Evolutionary conservation across 2,888 invertebrate genomes (phyloP), one percentile per base, ranked within the genome.

Genomic region (Xestia c-nigrum): DNA sequence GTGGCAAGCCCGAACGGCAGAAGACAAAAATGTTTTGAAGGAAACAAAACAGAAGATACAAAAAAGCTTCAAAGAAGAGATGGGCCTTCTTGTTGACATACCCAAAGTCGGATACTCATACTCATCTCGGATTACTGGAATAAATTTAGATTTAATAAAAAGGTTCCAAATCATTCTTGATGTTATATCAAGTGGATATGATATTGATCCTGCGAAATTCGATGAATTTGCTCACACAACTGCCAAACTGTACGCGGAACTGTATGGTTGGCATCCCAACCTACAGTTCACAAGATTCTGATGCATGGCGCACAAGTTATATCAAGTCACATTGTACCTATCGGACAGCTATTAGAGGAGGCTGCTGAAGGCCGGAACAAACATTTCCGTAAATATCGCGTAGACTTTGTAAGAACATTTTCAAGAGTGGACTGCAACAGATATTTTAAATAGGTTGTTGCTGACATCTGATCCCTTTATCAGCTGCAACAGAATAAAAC

Each of bases 341-440:
- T 90, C 64, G 89, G 89, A 16, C 84, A 85, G 61, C 74, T 90
- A n/a, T 90, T 88, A 19, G 89, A 91, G 78, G 89, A 90, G 82
- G 89, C 90, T 57, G 85, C 88, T 55, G 90, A 90, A 80, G 89
- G 90, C 6, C 70, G 89, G n/a, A 90, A 91, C 72, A 90, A 89
- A 78, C 84, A 88, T 82, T 89, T 89, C 70, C 55, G 88, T 43
- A 57, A 69, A 43, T 89, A 88, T 69, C 61, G 90, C 43, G 52
- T 78, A 46, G 68, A 87, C 67, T 88, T 78, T 73, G 40, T 88
- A 19, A 74, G 89, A 80, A n/a, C n/a, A n/a, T n/a, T n/a, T n/a
- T n/a, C n/a, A n/a, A n/a, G n/a, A n/a, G n/a, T n/a, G n/a, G n/a
- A 69, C 21, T 80, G 86, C 72, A 78, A 78, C 40, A 50, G 67